A percentile compares a stretch with the other conserved stretches of the same genome.
phyloP scores from a whole-genome alignment of 1,140 invertebrate genomes.

The Papilio glaucus region DNA sequence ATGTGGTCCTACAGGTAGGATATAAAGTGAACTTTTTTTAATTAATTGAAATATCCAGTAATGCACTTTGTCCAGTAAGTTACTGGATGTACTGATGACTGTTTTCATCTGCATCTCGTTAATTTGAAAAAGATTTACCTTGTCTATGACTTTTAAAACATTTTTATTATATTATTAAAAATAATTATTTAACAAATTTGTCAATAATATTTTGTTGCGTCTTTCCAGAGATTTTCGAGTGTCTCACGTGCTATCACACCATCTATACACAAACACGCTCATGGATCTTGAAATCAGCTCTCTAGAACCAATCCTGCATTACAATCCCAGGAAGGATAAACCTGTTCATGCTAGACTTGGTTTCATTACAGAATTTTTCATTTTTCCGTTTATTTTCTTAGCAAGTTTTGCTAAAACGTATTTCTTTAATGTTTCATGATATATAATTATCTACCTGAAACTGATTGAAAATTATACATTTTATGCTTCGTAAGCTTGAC shows the following conservation, averaged over 20 bases:
- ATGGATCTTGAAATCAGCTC: constrained; percentile 89
- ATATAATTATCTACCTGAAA: no score
- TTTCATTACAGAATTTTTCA: constrained; percentile 55
- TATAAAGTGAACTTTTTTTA: neutral
- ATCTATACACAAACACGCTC: constrained; percentile 91
- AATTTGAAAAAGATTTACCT: neutral
- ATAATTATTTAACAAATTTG: no score
- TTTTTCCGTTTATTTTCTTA: constrained; percentile 62
- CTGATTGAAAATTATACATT: no score
- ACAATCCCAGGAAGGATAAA: constrained; percentile 83
- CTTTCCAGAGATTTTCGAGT: constrained; percentile 89
- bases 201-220: constrained; percentile 18
- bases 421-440: no score
- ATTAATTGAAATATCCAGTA: no score
- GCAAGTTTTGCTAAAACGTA: constrained; percentile 62
- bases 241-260: constrained; percentile 91
- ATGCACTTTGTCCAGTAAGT: no score
- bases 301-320: constrained; percentile 89
- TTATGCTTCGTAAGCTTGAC: no score
- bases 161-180: no score
- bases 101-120: neutral
- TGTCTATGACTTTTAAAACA: no score
- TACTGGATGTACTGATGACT: no score
- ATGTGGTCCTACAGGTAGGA: constrained; percentile 86
- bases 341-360: constrained; percentile 53